phyloP scores from a whole-genome alignment of 2,888 invertebrate species.

The Eubasilissa splendida region DNA sequence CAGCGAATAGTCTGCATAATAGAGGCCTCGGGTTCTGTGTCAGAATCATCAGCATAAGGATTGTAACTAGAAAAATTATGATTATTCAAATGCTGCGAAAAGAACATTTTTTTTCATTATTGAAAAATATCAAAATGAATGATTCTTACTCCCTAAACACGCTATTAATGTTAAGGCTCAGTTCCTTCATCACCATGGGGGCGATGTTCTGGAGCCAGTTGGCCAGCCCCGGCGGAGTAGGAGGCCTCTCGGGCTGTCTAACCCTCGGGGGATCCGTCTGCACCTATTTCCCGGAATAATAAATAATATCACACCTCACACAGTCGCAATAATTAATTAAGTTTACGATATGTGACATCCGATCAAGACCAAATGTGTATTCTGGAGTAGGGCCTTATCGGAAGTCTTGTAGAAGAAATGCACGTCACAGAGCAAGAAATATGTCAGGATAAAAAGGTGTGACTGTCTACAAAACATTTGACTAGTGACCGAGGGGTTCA shows the following conservation, averaged over 20 bases:
- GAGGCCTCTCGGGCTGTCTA: not conserved
- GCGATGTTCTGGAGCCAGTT: constrained; percentile 45
- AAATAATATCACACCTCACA: not conserved
- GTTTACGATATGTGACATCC: too few relatives aligned
- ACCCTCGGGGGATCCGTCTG: constrained; percentile 39
- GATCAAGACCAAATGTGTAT: too few relatives aligned
- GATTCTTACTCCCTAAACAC: constrained; percentile 45
- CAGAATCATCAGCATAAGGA: constrained; percentile 38
- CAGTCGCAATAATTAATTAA: not conserved
- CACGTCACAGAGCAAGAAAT: too few relatives aligned
- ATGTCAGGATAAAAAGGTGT: too few relatives aligned
- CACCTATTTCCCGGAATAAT: constrained; percentile 10
- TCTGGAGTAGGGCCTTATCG: too few relatives aligned
- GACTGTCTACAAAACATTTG: too few relatives aligned
- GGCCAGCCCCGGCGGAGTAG: constrained; percentile 40
- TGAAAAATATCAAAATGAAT: not conserved
- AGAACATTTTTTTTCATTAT: too few relatives aligned
- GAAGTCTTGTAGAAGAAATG: too few relatives aligned
- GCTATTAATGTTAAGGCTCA: constrained; percentile 36
- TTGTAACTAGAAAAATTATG: constrained; percentile 39
- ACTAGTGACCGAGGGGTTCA: too few relatives aligned
- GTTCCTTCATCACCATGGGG: constrained; percentile 48
- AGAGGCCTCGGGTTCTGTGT: constrained; percentile 16
- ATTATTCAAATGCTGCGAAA: too few relatives aligned
- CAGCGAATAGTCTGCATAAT: constrained; percentile 29